Percentiles rank a stretch among this genome's conserved stretches.
Evolutionary conservation across 2,797 vertebrate species (phyloP).

Genomic region (Hipposideros larvatus): DNA sequence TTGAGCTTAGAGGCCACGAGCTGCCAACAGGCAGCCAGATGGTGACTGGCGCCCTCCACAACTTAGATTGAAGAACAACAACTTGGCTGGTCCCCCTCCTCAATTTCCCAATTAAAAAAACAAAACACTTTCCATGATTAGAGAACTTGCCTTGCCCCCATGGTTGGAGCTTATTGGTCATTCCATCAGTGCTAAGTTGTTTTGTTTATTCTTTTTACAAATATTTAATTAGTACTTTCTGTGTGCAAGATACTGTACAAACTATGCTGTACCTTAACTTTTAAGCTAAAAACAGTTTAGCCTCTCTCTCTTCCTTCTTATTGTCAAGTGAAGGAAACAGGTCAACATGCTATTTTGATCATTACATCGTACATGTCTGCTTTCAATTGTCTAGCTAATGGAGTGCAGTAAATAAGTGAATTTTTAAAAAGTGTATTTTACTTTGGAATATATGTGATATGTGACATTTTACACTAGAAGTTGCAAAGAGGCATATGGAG

Average conservation of each 20-base stretch:
- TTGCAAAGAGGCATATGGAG: background rate
- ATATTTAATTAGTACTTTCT: slow-evolving; percentile 47
- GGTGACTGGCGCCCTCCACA: too few relatives aligned
- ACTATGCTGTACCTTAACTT: background rate
- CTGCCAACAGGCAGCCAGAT: too few relatives aligned
- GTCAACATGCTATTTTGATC: slow-evolving; percentile 43
- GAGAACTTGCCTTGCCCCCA: background rate
- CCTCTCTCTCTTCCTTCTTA: background rate
- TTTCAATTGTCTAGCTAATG: slow-evolving; percentile 65
- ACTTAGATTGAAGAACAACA: too few relatives aligned
- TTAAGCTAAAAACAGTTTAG: background rate
- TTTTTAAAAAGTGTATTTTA: background rate
- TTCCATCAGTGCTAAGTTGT: background rate
- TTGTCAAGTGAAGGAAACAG: slow-evolving; percentile 47
- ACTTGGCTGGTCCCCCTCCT: too few relatives aligned
- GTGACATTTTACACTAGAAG: slow-evolving; percentile 59
- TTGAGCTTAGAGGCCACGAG: too few relatives aligned
- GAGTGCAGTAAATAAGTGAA: slow-evolving; percentile 10
- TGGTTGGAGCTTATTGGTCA: background rate
- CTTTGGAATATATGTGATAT: slow-evolving; percentile 35
- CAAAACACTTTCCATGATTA: background rate
- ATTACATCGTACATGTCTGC: slow-evolving; percentile 38
- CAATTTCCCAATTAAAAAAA: too few relatives aligned
- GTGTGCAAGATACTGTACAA: background rate
- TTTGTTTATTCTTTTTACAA: slow-evolving; percentile 48